Percentiles rank a stretch among this genome's conserved stretches.
Evolutionary conservation across 2,888 invertebrate genomes (phyloP).

Genomic region (Seira sanloemensis): DNA sequence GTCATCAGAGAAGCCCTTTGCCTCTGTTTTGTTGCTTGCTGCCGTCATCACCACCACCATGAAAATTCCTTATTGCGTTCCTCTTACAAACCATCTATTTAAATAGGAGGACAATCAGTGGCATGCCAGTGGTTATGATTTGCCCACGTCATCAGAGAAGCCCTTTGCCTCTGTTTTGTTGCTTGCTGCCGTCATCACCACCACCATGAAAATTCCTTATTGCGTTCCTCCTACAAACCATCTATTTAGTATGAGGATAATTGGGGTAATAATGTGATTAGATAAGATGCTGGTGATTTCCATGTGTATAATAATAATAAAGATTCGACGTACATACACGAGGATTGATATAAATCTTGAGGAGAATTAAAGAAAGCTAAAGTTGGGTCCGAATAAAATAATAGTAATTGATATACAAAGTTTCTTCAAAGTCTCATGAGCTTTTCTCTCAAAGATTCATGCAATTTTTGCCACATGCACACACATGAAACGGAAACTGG

Average conservation of each 20-base stretch:
- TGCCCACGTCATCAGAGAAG: constrained; percentile 58
- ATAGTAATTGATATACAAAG: neutral
- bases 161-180: constrained; percentile 36
- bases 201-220: constrained; percentile 38
- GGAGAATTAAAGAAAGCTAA: too few relatives aligned
- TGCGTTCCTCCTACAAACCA: constrained; percentile 10
- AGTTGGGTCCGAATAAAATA: too few relatives aligned
- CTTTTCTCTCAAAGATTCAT: neutral
- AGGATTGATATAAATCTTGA: too few relatives aligned
- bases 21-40: constrained; percentile 32
- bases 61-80: constrained; percentile 35
- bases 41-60: constrained; percentile 42
- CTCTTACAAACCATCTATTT: neutral
- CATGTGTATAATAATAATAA: neutral
- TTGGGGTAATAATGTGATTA: constrained; percentile 11
- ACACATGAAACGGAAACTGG: neutral
- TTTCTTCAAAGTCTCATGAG: neutral
- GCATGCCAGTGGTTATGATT: constrained; percentile 36
- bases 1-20: constrained; percentile 52
- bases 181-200: constrained; percentile 44
- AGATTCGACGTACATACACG: neutral
- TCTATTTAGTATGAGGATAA: too few relatives aligned
- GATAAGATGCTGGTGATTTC: neutral
- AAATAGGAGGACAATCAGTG: too few relatives aligned
- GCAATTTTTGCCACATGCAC: neutral